phyloP scores from a whole-genome alignment of 1,140 invertebrate genomes.

The Drosophila paulistorum region DNA sequence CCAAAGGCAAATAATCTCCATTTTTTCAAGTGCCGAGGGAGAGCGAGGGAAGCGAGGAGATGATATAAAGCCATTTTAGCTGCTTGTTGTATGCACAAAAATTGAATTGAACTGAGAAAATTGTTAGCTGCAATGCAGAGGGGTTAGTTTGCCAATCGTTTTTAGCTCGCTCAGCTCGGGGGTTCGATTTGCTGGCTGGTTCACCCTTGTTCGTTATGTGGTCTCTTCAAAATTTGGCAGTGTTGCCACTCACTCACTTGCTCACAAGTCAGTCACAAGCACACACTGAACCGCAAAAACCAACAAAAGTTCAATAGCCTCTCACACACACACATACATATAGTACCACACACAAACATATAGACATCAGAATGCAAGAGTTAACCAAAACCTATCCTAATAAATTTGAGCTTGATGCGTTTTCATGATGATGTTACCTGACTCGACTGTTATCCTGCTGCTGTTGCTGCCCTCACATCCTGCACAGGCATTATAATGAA shows the following conservation, averaged over 20 bases:
- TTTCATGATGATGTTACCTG: constrained; percentile 79
- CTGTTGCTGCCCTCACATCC: constrained; percentile 45
- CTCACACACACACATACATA: constrained; percentile 21
- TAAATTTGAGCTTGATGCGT: constrained; percentile 80
- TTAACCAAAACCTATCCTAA: constrained; percentile 80
- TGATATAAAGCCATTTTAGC: constrained; percentile 45
- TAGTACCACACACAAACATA: constrained; percentile 32
- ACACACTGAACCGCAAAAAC: constrained; percentile 17
- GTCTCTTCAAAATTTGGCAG: constrained; percentile 48
- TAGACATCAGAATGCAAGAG: constrained; percentile 76
- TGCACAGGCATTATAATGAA: constrained; percentile 72
- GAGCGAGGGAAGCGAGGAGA: no score
- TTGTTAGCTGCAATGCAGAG: constrained; percentile 39
- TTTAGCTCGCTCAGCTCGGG: constrained; percentile 5
- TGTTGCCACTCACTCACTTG: constrained; percentile 20
- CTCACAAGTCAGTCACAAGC: constrained; percentile 15
- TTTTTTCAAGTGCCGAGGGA: neutral
- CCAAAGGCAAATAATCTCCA: constrained; percentile 46
- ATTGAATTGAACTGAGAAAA: constrained; percentile 65
- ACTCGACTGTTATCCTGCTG: constrained; percentile 37
- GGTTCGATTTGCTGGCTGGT: constrained; percentile 19
- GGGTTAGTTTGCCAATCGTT: constrained; percentile 49
- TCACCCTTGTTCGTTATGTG: constrained; percentile 41
- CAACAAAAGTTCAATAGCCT: constrained; percentile 72
- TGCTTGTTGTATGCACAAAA: constrained; percentile 58